These are phyloP conservation scores for Leptinotarsa lineolata DNA, from an alignment of 1,140 invertebrate genomes.

Conservation along the genomic window DNA sequence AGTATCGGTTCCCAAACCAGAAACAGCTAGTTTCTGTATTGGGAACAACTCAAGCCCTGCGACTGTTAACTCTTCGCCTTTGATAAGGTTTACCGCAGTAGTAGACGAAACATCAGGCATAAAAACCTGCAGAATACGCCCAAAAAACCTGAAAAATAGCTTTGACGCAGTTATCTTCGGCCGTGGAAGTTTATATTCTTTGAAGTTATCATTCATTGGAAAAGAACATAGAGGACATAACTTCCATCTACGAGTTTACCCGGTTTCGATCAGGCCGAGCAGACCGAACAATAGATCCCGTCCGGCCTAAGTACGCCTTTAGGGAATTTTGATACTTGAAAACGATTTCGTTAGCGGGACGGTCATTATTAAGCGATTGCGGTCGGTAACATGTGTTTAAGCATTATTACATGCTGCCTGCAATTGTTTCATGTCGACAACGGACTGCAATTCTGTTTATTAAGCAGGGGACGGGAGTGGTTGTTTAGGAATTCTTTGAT, in stretches of 20 bases:
- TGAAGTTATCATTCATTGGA: too few species aligned
- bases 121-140: too few species aligned
- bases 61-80: too few species aligned
- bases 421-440: conserved; percentile 14
- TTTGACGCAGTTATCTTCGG: too few species aligned
- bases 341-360: conserved; percentile 38
- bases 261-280: not conserved
- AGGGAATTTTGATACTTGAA: conserved; percentile 40
- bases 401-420: conserved; percentile 36
- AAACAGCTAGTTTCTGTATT: too few species aligned
- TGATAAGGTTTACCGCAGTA: too few species aligned
- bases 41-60: too few species aligned
- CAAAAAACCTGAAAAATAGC: too few species aligned
- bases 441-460: conserved; percentile 27
- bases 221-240: not conserved
- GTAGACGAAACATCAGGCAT: too few species aligned
- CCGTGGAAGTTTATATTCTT: too few species aligned
- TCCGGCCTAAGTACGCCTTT: conserved; percentile 34
- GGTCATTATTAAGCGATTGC: conserved; percentile 46
- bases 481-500: not conserved
- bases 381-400: conserved; percentile 45
- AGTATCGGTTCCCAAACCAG: too few species aligned
- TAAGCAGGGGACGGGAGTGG: conserved; percentile 3
- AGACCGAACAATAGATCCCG: conserved; percentile 1
- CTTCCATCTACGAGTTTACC: not conserved